These are phyloP conservation scores for Hypsibius dujardini DNA, from an alignment of 1,140 invertebrate genomes.

Conservation along the genomic window DNA sequence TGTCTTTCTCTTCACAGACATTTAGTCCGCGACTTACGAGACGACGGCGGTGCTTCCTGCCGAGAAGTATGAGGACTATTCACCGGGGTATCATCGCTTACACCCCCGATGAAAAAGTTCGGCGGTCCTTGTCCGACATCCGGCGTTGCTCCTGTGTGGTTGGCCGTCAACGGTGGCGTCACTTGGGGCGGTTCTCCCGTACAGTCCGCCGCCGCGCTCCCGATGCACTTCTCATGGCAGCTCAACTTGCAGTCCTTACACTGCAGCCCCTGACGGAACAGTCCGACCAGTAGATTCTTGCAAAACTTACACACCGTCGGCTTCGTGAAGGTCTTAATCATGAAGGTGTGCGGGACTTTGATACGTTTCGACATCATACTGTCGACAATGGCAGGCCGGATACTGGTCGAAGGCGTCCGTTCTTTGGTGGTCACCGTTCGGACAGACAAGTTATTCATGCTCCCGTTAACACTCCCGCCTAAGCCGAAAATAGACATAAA, in stretches of 20 bases:
- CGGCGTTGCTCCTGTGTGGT: not conserved
- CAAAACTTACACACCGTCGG: conserved; percentile 31
- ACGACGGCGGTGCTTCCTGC: too few relatives aligned
- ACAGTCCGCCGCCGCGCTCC: conserved; percentile 85
- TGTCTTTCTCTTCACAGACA: too few relatives aligned
- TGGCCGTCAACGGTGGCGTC: not conserved
- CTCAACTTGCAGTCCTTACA: conserved; percentile 75
- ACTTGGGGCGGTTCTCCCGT: conserved; percentile 51
- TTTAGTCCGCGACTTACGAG: too few relatives aligned
- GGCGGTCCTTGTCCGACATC: too few relatives aligned
- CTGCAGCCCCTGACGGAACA: conserved; percentile 29
- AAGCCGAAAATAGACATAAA: too few relatives aligned
- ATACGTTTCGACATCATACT: conserved; percentile 18
- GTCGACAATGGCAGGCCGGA: conserved; percentile 17
- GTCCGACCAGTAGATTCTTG: conserved; percentile 28
- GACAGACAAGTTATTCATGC: not conserved
- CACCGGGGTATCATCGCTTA: too few relatives aligned
- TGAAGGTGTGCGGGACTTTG: not conserved
- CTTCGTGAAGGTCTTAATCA: conserved; percentile 28
- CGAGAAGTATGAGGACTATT: too few relatives aligned
- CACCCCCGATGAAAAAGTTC: too few relatives aligned
- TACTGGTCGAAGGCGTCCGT: not conserved
- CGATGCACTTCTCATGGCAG: conserved; percentile 88
- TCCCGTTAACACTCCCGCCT: not conserved
- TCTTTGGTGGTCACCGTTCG: not conserved